Evolutionary conservation across 2,797 vertebrate species (phyloP), one percentile per base, ranked within the genome.

Genomic region (Mareca strepera): DNA sequence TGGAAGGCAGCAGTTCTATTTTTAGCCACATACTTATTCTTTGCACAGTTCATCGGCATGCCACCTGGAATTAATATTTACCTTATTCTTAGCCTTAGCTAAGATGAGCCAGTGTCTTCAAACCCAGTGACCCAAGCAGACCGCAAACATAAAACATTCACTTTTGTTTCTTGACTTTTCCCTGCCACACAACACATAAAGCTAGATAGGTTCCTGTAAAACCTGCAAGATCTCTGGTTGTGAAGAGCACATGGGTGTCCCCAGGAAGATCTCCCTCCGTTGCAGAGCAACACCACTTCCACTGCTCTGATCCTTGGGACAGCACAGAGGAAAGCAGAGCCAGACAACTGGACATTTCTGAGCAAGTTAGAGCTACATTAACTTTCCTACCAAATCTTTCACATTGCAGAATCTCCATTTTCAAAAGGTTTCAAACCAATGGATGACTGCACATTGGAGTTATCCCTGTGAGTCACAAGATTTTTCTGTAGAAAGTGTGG

Each of bases 51-150:
- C 80, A 88, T 73, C 60, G 84, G 17, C n/a, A 53, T 29, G 70
- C 21, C 12, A 60, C 67, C 22, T 74, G 72, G 18, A 90, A 86
- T 95, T 92, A 93, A 93, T 94, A 93, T 94, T 96, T 93, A 86
- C 75, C 81, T 90, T 86, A 60, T 67, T 88, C 74, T 79, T 56
- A 90, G 29, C 35, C 11, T 67, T 48, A 73, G 52, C 74, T 90
- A 80, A 79, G 70, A 92, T 43, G 20, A 73, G 29, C 37, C 44
- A 88, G 44, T 74, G 8, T 86, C 68, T 79, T 79, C 62, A 77
- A 33, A 17, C 21, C 74, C 82, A 83, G 46, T 58, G 48, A 84
- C 85, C 63, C 59, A 79, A 84, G 25, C 2, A 1, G 35, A 88
- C n/a, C 52, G 13, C 58, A 91, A 25, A 74, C 25, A 73, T 41